Conservation (phyloP, 2,113 vertebrate species). For the Hippocampus zosterae region DNA sequence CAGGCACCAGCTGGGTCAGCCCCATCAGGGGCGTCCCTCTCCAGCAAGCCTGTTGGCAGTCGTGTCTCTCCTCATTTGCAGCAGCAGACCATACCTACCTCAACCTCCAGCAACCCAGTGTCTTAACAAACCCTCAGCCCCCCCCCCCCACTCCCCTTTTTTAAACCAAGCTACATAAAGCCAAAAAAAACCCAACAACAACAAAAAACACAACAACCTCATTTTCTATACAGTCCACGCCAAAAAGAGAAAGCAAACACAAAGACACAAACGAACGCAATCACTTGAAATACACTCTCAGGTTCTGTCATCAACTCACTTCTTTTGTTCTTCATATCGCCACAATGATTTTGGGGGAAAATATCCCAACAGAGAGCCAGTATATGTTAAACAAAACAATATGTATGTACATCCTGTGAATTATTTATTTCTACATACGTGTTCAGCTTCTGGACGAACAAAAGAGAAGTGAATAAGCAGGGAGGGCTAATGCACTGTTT, state of each 20-base stretch:
- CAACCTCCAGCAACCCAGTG: conserved; percentile 70
- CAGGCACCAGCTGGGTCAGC: conserved; percentile 78
- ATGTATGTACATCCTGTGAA: conserved; percentile 75
- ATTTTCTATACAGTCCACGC: conserved; percentile 77
- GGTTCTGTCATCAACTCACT: conserved; percentile 65
- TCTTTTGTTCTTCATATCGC: conserved; percentile 69
- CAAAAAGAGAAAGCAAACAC: conserved; percentile 63
- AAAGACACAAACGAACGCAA: conserved; percentile 56
- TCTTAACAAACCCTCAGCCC: conserved; percentile 68
- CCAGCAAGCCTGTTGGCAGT: conserved; percentile 70
- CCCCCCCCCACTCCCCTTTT: conserved; percentile 33
- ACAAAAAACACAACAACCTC: conserved; percentile 67
- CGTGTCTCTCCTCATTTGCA: conserved; percentile 49
- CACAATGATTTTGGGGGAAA: conserved; percentile 58
- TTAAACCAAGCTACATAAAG: conserved; percentile 70
- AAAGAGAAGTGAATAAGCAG: conserved; percentile 62
- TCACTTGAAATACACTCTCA: conserved; percentile 77
- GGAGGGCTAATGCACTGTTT: conserved; percentile 72
- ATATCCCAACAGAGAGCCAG: conserved; percentile 63
- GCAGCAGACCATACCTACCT: conserved; percentile 73
- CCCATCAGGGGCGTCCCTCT: conserved; percentile 65
- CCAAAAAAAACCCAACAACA: conserved; percentile 64
- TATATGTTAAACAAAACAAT: conserved; percentile 63
- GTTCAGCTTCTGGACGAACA: conserved; percentile 68
- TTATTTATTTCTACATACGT: conserved; percentile 77